Conservation (phyloP, 2,888 invertebrate species). For the Malthinus seriepunctatus region DNA sequence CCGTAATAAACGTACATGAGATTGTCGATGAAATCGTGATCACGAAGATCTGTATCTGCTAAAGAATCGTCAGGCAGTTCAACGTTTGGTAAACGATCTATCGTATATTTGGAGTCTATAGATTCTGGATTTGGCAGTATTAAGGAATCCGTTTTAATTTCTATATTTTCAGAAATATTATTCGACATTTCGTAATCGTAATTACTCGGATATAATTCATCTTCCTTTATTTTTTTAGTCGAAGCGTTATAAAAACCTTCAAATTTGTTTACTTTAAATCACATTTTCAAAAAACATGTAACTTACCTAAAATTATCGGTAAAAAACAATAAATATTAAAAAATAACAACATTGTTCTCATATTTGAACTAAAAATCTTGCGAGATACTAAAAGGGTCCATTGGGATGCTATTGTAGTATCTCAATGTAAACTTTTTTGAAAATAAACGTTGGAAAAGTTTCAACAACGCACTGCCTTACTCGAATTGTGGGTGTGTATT, state of each 20-base stretch:
- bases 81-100: slow-evolving; percentile 56
- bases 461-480: not conserved
- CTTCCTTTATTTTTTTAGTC: slow-evolving; percentile 42
- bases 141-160: slow-evolving; percentile 46
- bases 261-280: not conserved
- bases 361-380: slow-evolving; percentile 12
- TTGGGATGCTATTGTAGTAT: slow-evolving; percentile 39
- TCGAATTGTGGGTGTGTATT: slow-evolving; percentile 2
- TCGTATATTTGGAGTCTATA: slow-evolving; percentile 49
- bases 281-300: not conserved
- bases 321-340: slow-evolving; percentile 14
- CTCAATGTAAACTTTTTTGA: no score
- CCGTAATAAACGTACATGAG: slow-evolving; percentile 73
- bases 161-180: slow-evolving; percentile 39
- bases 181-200: slow-evolving; percentile 51
- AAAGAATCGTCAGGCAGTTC: slow-evolving; percentile 66
- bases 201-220: slow-evolving; percentile 49
- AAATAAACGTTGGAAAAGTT: no score
- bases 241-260: slow-evolving; percentile 36
- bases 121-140: slow-evolving; percentile 51
- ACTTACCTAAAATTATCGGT: slow-evolving; percentile 10
- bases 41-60: slow-evolving; percentile 67
- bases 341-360: slow-evolving; percentile 16
- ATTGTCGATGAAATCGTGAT: slow-evolving; percentile 73
- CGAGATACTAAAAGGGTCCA: slow-evolving; percentile 32